Base-by-base conservation (phyloP, 2,113 vertebrate species). In the Myotis brandtii region DNA sequence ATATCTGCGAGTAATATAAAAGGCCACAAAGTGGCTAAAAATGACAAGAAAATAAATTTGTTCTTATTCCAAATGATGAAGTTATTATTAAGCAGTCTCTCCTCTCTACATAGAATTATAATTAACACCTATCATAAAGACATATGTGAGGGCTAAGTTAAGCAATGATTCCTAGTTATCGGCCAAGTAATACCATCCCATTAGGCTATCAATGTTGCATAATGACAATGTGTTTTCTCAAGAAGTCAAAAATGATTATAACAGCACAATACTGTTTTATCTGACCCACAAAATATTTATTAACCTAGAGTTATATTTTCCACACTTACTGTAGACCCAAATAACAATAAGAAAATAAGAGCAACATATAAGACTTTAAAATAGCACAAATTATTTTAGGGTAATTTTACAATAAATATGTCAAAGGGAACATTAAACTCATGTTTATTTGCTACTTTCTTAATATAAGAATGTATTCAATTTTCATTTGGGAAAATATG, bases 1-100 rank as follows among this genome's bases (percentile, higher is more conserved):
- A 96, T 50, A 96, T 96, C 86, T 96, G 73, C 30, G 66, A 77
- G 64, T 93, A 76, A 86, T 93, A 91, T 70, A 91, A 96, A 95
- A 97, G 70, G 10, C 34, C 46, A 87, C 86, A 32, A 91, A 87
- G 59, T 92, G 52, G 9, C 72, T 96, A 91, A 95, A 93, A 48
- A 88, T 92, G 75, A 79, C 43, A 86, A 76, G 59, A 95, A 95
- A 32, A 13, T 64, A 95, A 73, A 96, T 95, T 96, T 96, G 93
- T 94, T 95, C 59, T 87, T 93, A 62, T 69, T 66, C 80, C 75
- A 92, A 93, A 85, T 77, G 52, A 84, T 90, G 25, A 92, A 52
- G 34, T 85, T 90, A 54, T 73, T 89, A 89, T 84, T 89, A 84
- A 80, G 16, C n/a, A 67, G 11, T 2, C 23, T 50, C 2, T 85